A percentile compares a stretch with the other conserved stretches of the same genome.
Evolutionary conservation across 2,888 invertebrate genomes (phyloP).

Genomic region (Ochropleura plecta): DNA sequence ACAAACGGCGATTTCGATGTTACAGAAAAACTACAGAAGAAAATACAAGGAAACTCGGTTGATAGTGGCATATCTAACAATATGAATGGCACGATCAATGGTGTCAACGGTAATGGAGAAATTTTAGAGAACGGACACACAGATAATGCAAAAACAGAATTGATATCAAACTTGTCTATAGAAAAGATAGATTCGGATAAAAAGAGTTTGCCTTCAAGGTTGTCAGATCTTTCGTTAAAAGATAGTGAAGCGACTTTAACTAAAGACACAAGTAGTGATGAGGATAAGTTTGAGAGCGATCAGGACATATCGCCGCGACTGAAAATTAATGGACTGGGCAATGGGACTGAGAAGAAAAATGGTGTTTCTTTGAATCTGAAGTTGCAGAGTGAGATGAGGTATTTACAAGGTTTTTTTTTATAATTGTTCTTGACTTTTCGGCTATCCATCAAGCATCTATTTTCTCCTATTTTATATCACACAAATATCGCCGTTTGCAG

Average conservation of each 20-base stretch:
- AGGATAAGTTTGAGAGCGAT: constrained; percentile 84
- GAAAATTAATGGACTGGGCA: constrained; percentile 72
- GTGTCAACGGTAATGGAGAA: constrained; percentile 63
- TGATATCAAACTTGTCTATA: constrained; percentile 38
- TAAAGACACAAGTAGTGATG: constrained; percentile 82
- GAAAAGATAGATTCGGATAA: constrained; percentile 73
- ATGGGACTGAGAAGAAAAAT: constrained; percentile 80
- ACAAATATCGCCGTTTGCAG: background rate
- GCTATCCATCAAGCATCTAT: background rate
- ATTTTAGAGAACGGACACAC: constrained; percentile 63
- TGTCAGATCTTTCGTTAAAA: constrained; percentile 84
- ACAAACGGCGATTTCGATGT: constrained; percentile 72
- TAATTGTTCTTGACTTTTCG: background rate
- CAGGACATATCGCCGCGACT: constrained; percentile 78
- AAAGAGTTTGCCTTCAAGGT: constrained; percentile 76
- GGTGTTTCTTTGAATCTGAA: constrained; percentile 86
- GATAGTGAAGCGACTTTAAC: constrained; percentile 78
- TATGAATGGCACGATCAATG: constrained; percentile 74
- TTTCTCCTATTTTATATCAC: background rate
- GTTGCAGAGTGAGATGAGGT: constrained; percentile 88
- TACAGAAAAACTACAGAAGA: constrained; percentile 75
- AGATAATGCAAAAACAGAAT: constrained; percentile 68
- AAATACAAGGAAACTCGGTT: constrained; percentile 83
- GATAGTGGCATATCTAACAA: constrained; percentile 87
- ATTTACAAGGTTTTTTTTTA: background rate